Percentiles rank a stretch among this genome's conserved stretches.
phyloP scores from a whole-genome alignment of 2,113 vertebrate genomes.

The Tychaedon coryphoeus region DNA sequence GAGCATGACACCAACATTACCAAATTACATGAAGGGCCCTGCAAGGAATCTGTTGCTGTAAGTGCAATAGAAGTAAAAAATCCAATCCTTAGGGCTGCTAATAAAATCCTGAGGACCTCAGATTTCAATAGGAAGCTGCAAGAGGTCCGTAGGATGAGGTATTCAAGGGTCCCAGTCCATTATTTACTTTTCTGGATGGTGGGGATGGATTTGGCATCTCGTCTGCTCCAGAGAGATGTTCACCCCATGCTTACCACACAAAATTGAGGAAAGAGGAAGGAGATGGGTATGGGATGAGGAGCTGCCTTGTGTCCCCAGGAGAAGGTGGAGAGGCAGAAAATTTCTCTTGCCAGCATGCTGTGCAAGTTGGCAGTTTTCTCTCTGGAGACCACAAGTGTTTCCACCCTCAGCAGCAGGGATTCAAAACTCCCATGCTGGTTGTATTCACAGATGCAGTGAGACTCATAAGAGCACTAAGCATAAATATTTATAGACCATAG shows the following conservation, averaged over 20 bases:
- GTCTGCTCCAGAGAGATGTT: neutral
- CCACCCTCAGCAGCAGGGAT: neutral
- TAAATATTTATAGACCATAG: neutral
- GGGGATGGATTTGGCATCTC: neutral
- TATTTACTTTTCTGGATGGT: neutral
- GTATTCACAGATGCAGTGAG: neutral
- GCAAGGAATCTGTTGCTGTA: neutral
- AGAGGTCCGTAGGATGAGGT: neutral
- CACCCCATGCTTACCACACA: neutral
- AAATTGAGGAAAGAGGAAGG: neutral
- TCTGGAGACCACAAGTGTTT: neutral
- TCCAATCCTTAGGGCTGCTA: neutral
- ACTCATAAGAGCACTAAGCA: neutral
- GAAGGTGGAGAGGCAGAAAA: neutral
- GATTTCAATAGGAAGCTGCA: neutral
- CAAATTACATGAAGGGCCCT: constrained; percentile 26
- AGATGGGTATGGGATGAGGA: neutral
- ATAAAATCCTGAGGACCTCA: neutral
- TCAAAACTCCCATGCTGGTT: neutral
- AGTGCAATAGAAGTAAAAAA: neutral
- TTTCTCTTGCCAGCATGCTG: neutral
- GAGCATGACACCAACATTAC: neutral
- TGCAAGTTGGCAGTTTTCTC: neutral
- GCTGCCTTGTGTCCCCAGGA: neutral
- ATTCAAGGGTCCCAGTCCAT: rapidly evolving